phyloP scores from a whole-genome alignment of 2,113 vertebrate genomes.

The Halichoeres trimaculatus region DNA sequence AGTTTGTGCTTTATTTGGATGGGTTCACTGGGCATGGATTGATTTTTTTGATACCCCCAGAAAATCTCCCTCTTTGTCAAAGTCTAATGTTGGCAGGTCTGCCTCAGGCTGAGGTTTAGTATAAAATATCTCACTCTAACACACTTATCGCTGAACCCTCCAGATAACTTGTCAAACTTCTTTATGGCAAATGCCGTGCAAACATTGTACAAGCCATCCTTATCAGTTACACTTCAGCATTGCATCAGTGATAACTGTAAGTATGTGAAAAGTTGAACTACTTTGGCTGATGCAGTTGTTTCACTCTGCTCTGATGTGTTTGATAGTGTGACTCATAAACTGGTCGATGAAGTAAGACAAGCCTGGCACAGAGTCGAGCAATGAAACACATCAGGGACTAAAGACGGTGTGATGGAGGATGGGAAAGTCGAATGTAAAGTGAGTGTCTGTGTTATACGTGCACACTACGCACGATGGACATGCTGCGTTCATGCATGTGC shows the following conservation, averaged over 20 bases:
- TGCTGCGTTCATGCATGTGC: conserved; percentile 13
- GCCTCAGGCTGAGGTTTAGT: too few relatives aligned
- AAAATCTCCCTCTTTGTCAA: too few relatives aligned
- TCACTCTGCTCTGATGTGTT: conserved; percentile 34
- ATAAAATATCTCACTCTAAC: not conserved
- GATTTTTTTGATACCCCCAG: too few relatives aligned
- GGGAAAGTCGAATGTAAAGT: conserved; percentile 45
- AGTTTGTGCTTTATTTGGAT: too few relatives aligned
- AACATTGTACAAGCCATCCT: not conserved
- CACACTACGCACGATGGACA: not conserved
- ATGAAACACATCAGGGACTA: conserved; percentile 42
- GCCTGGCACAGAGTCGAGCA: conserved; percentile 9
- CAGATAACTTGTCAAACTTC: not conserved
- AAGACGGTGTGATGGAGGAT: conserved; percentile 41
- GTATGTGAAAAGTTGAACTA: conserved; percentile 39
- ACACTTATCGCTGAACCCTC: not conserved
- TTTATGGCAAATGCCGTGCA: not conserved
- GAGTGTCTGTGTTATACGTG: conserved; percentile 12
- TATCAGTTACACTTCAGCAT: conserved; percentile 20
- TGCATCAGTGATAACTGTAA: conserved; percentile 36
- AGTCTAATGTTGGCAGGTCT: too few relatives aligned
- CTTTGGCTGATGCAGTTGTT: conserved; percentile 6
- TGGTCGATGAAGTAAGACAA: conserved; percentile 30
- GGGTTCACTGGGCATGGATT: too few relatives aligned
- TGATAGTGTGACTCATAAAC: conserved; percentile 30